A percentile compares a stretch with the other conserved stretches of the same genome.
These are phyloP conservation scores for Antennarius maculatus DNA, from an alignment of 2,797 vertebrate genomes.

Conservation along the genomic window DNA sequence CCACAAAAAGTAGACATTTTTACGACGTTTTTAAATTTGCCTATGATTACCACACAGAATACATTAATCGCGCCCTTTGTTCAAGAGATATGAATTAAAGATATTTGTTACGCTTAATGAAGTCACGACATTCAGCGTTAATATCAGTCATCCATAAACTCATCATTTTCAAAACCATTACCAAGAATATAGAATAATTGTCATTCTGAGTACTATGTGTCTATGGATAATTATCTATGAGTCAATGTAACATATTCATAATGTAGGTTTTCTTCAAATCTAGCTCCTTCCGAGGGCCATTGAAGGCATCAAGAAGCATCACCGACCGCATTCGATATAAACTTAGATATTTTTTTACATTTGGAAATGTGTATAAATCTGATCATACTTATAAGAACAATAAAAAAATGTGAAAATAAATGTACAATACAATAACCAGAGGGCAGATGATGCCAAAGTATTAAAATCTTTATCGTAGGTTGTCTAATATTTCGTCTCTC, in stretches of 20 bases:
- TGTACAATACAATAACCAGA: not conserved
- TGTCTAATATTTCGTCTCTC: not conserved
- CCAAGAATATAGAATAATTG: not conserved
- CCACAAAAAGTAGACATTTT: conserved; percentile 10
- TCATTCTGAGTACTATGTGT: not conserved
- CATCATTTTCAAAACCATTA: not conserved
- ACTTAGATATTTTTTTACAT: conserved; percentile 64
- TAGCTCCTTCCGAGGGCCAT: not conserved
- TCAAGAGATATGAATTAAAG: not conserved
- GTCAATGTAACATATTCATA: not conserved
- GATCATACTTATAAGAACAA: not conserved
- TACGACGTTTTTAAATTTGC: accelerated
- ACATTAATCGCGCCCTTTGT: not conserved
- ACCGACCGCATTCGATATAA: conserved; percentile 63
- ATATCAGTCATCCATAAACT: too few relatives aligned
- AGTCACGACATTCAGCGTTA: too few relatives aligned
- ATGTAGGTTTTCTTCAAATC: not conserved
- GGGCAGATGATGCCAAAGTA: too few relatives aligned
- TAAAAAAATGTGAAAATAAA: accelerated
- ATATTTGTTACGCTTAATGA: not conserved
- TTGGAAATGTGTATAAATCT: conserved; percentile 17
- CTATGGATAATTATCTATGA: accelerated
- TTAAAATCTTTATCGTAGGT: not conserved
- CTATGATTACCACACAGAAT: not conserved
- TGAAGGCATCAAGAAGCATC: conserved; percentile 61